Percentiles rank a stretch among this genome's conserved stretches.
These are phyloP conservation scores for Drosophila cognata DNA, from an alignment of 2,888 invertebrate genomes.

Conservation along the genomic window DNA sequence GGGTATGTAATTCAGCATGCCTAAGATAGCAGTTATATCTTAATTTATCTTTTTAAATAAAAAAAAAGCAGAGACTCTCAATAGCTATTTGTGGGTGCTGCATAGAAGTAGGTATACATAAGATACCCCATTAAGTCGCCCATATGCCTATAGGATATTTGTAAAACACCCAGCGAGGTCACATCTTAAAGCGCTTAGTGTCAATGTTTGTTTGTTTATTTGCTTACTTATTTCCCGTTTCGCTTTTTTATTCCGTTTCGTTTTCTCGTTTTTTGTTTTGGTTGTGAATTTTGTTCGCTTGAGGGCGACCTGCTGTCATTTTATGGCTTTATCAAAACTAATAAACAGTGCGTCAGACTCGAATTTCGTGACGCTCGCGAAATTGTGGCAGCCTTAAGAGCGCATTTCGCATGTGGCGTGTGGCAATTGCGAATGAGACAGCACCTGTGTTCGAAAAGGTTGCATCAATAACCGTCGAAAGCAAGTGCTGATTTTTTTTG, in stretches of 20 bases:
- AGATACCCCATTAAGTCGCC: neutral
- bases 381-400: constrained; percentile 1
- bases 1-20: neutral
- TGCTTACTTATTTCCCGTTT: constrained; percentile 32
- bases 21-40: neutral
- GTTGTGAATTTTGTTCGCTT: neutral
- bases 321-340: constrained; percentile 73
- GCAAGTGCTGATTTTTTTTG: constrained; percentile 17
- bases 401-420: neutral
- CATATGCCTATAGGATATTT: constrained; percentile 14
- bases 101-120: too few species aligned
- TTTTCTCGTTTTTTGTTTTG: neutral
- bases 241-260: neutral
- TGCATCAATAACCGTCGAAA: constrained; percentile 5
- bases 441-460: constrained; percentile 14
- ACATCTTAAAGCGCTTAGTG: constrained; percentile 72
- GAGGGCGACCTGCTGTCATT: constrained; percentile 36
- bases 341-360: constrained; percentile 56
- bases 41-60: neutral
- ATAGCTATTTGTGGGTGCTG: neutral
- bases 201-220: constrained; percentile 53
- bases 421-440: constrained; percentile 25
- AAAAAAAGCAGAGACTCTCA: neutral
- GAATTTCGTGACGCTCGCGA: neutral
- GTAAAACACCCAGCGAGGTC: constrained; percentile 38